Percentiles rank a stretch among this genome's conserved stretches.
Conservation (phyloP, 2,888 invertebrate genomes). For the Caenorhabditis auriculariae region DNA sequence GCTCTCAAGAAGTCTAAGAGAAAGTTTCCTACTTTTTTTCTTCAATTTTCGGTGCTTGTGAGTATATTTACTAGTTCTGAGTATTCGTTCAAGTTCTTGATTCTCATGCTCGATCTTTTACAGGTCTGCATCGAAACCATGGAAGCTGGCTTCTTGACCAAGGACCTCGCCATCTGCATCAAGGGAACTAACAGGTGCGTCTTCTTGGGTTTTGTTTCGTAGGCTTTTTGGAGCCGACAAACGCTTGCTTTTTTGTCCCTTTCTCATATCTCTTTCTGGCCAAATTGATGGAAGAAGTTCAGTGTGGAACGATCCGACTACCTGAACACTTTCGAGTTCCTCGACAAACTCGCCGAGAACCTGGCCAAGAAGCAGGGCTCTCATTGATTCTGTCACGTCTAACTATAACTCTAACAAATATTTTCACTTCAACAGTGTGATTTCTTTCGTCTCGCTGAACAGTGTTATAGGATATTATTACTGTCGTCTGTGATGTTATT, state of each 20-base stretch:
- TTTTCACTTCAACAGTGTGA: constrained; percentile 2
- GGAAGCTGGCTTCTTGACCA: constrained; percentile 92
- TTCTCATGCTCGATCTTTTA: no score
- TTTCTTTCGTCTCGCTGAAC: constrained; percentile 4
- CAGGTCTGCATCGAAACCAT: constrained; percentile 90
- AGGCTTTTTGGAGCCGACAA: not conserved
- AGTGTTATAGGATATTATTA: constrained; percentile 3
- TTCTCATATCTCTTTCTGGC: no score
- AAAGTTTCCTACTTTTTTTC: constrained; percentile 1
- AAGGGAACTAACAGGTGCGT: constrained; percentile 78
- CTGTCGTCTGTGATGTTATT: not conserved
- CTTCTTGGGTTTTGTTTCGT: not conserved
- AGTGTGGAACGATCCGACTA: constrained; percentile 79
- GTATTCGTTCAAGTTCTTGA: no score
- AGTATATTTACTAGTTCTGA: no score
- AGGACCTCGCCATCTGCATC: constrained; percentile 95
- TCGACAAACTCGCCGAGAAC: constrained; percentile 90
- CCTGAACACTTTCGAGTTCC: constrained; percentile 92
- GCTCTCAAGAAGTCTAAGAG: not conserved
- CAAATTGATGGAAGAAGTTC: constrained; percentile 41
- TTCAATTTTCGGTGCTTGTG: constrained; percentile 64
- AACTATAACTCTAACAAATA: not conserved
- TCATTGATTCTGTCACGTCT: not conserved
- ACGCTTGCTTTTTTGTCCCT: not conserved
- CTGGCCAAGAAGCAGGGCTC: constrained; percentile 66